Evolutionary conservation across 2,113 vertebrate species (phyloP).

Genomic region (Vombatus ursinus): DNA sequence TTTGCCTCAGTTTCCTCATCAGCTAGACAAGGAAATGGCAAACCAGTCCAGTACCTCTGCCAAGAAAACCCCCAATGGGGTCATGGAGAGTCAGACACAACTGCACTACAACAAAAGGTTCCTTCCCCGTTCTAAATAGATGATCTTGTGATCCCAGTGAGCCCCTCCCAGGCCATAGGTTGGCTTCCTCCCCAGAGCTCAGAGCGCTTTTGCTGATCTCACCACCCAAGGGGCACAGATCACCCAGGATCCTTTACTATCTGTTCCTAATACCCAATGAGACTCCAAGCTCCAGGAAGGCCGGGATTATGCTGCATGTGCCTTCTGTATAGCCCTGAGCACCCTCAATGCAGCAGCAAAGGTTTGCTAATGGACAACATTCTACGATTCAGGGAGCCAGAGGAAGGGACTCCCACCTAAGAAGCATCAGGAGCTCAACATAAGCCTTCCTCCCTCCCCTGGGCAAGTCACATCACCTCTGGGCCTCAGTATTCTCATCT

Average conservation of each 20-base stretch:
- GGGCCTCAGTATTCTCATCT: background rate
- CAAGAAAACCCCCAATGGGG: too few species aligned
- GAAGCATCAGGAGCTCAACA: background rate
- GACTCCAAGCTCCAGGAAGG: background rate
- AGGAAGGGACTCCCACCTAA: background rate
- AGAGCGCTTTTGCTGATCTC: background rate
- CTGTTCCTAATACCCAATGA: background rate
- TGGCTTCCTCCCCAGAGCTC: background rate
- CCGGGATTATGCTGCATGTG: too few species aligned
- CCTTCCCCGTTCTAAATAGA: background rate
- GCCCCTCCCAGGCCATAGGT: background rate
- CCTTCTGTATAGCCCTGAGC: background rate
- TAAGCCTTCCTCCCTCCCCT: background rate
- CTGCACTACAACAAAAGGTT: background rate
- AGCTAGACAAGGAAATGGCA: background rate
- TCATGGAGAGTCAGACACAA: background rate
- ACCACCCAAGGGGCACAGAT: background rate
- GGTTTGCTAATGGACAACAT: background rate
- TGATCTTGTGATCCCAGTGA: background rate
- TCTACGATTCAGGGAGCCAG: background rate
- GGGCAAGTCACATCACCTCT: background rate
- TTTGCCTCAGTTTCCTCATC: background rate
- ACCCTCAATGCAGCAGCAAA: background rate
- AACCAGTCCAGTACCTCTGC: background rate
- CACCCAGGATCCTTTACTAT: background rate